Evolutionary conservation across 2,113 vertebrate genomes (phyloP).

Genomic region (Atherinomorus stipes): DNA sequence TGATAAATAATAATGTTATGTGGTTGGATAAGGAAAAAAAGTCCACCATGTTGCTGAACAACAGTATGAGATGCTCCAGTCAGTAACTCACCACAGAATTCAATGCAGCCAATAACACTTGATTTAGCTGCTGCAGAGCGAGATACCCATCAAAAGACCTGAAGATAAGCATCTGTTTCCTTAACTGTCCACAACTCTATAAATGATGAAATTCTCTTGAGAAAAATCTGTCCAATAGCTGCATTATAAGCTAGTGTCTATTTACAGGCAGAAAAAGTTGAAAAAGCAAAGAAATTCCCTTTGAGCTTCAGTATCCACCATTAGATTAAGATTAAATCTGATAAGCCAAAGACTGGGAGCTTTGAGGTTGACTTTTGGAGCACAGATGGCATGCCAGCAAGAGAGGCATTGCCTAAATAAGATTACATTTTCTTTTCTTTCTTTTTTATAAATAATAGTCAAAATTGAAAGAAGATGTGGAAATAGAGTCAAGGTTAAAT

Average conservation of each 20-base stretch:
- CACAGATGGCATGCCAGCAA: slow-evolving; percentile 28
- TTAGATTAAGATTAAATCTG: slow-evolving; percentile 27
- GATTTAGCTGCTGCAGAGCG: neutral
- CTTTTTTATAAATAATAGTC: slow-evolving; percentile 40
- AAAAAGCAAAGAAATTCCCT: neutral
- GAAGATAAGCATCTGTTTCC: neutral
- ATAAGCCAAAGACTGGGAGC: slow-evolving; percentile 22
- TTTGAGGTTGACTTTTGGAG: slow-evolving; percentile 30
- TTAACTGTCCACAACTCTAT: neutral
- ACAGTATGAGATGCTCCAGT: neutral
- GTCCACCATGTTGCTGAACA: neutral
- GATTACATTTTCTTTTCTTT: slow-evolving; percentile 49
- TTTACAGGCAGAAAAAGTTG: slow-evolving; percentile 1
- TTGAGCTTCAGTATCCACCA: slow-evolving; percentile 18
- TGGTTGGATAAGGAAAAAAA: neutral
- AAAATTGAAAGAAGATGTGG: slow-evolving; percentile 73
- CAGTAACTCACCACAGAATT: neutral
- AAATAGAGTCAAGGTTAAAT: slow-evolving; percentile 62
- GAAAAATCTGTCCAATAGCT: slow-evolving; percentile 16
- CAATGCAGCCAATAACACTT: neutral
- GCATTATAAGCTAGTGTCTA: neutral
- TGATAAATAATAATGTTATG: neutral
- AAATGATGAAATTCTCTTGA: neutral
- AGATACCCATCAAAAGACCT: neutral
- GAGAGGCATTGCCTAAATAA: slow-evolving; percentile 33